A percentile compares a stretch with the other conserved stretches of the same genome.
Conservation (phyloP, 2,888 invertebrate species). For the Cryptophagus acutangulus region DNA sequence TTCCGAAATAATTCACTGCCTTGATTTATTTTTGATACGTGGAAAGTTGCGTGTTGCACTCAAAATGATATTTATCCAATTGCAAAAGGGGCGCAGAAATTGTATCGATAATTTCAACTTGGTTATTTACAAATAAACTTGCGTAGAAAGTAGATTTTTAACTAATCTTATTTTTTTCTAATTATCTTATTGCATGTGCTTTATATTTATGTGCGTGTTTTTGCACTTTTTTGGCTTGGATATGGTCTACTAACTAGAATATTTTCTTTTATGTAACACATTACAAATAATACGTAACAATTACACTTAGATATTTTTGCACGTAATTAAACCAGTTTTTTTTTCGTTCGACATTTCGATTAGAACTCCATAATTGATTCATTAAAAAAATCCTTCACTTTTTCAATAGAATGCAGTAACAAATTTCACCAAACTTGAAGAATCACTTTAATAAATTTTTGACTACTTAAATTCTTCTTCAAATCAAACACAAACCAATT, state of each 20-base stretch:
- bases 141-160: slow-evolving; percentile 23
- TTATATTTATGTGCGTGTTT: slow-evolving; percentile 9
- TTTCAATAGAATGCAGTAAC: too few species aligned
- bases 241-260: slow-evolving; percentile 14
- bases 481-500: not conserved
- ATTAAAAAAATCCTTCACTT: not conserved
- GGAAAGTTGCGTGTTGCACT: too few species aligned
- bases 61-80: slow-evolving; percentile 11
- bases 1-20: slow-evolving; percentile 20
- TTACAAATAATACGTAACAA: slow-evolving; percentile 6
- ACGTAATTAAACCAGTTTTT: too few species aligned
- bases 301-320: not conserved
- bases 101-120: not conserved
- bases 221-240: slow-evolving; percentile 6
- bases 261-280: slow-evolving; percentile 8
- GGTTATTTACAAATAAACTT: slow-evolving; percentile 10
- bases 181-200: slow-evolving; percentile 15
- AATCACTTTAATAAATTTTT: too few species aligned
- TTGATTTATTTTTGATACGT: too few species aligned
- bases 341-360: too few species aligned
- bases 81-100: not conserved
- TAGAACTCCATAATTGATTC: too few species aligned
- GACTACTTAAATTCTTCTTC: too few species aligned
- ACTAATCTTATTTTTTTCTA: slow-evolving; percentile 3
- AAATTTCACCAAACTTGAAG: too few species aligned